Evolutionary conservation across 92 coral and sea anemone genomes (phyloP).

Genomic region (Heliopora coerulea): DNA sequence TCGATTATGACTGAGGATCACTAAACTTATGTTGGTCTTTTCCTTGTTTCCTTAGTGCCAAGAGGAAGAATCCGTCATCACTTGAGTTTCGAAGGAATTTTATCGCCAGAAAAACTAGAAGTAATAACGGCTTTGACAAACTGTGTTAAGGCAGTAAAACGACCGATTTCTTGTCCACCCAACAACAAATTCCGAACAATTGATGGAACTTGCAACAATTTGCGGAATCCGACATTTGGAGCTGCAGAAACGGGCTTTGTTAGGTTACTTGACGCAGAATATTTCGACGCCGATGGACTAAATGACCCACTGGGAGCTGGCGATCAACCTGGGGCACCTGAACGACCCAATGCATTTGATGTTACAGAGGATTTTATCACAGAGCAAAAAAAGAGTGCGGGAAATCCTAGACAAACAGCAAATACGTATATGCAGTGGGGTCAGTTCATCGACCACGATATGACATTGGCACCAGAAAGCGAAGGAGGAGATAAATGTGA

Average conservation of each 20-base stretch:
- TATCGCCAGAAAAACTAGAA: not conserved
- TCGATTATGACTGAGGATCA: too few species aligned
- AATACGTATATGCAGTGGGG: conserved; percentile 31
- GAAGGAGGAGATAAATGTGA: conserved; percentile 16
- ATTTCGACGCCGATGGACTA: conserved; percentile 22
- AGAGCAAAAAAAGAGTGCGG: not conserved
- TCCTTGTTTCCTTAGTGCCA: not conserved
- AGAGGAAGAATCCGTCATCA: not conserved
- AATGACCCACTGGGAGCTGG: conserved; percentile 9
- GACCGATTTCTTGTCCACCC: not conserved
- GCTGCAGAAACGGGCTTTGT: not conserved
- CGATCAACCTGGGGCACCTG: conserved; percentile 5
- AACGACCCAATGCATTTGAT: conserved; percentile 10
- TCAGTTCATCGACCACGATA: conserved; percentile 22
- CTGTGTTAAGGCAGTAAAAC: not conserved
- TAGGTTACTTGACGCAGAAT: conserved; percentile 2
- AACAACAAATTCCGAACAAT: conserved; percentile 18
- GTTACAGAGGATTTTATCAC: conserved; percentile 15
- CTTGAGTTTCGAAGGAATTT: not conserved
- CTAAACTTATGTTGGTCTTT: not conserved
- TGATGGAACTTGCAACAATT: conserved; percentile 33
- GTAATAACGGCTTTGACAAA: not conserved
- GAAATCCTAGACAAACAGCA: not conserved
- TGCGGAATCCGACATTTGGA: conserved; percentile 15
- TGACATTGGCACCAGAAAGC: conserved; percentile 12